phyloP scores from a whole-genome alignment of 1,140 invertebrate genomes.

The Pseudomyrmex concolor region DNA sequence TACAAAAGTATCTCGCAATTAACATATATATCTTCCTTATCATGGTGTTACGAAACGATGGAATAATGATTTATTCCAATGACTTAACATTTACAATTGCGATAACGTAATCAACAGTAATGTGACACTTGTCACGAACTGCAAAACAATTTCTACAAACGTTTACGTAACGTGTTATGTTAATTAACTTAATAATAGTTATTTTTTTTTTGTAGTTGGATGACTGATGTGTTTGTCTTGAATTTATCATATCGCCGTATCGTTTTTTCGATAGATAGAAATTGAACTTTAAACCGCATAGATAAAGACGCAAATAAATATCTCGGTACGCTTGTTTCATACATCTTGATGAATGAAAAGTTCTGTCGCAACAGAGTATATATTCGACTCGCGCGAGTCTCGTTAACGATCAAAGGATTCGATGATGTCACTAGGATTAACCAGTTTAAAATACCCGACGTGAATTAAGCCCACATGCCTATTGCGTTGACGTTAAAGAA shows the following conservation, averaged over 20 bases:
- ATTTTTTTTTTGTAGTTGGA: background rate
- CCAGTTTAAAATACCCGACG: constrained; percentile 76
- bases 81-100: constrained; percentile 28
- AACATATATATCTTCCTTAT: constrained; percentile 11
- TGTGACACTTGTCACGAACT: constrained; percentile 2
- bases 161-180: background rate
- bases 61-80: constrained; percentile 36
- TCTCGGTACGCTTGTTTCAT: constrained; percentile 17
- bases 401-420: constrained; percentile 65
- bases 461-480: constrained; percentile 78
- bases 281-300: constrained; percentile 10
- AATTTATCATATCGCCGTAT: background rate
- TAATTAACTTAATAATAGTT: background rate
- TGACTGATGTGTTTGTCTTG: background rate
- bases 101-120: constrained; percentile 8
- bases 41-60: background rate
- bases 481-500: constrained; percentile 47
- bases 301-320: constrained; percentile 5
- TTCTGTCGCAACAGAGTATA: constrained; percentile 9
- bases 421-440: constrained; percentile 79
- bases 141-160: background rate
- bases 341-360: constrained; percentile 38
- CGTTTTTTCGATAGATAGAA: background rate
- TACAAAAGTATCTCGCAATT: background rate
- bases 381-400: constrained; percentile 5